Evolutionary conservation across 2,113 vertebrate species (phyloP).

Genomic region (Anarrhichthys ocellatus): DNA sequence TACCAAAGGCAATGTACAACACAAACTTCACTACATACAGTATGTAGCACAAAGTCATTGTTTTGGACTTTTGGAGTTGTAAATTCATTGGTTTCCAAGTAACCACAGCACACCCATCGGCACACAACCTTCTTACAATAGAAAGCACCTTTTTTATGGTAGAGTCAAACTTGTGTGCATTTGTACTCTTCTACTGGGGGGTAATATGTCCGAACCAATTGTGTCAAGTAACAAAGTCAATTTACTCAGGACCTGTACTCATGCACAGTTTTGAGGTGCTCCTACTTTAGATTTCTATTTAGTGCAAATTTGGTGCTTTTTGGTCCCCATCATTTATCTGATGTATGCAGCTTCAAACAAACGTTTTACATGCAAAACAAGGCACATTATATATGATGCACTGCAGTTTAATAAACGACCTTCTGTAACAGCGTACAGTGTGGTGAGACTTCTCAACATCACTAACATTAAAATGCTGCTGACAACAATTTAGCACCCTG

Average conservation of each 20-base stretch:
- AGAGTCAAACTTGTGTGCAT: neutral
- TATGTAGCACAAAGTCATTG: neutral
- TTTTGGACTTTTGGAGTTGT: constrained; percentile 29
- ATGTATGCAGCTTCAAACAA: neutral
- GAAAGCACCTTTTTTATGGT: constrained; percentile 37
- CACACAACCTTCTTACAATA: neutral
- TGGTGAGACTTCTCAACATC: neutral
- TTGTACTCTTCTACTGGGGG: neutral
- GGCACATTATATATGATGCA: neutral
- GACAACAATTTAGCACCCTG: neutral
- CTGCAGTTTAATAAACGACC: neutral
- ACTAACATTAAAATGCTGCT: neutral
- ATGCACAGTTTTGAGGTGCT: neutral
- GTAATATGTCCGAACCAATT: neutral
- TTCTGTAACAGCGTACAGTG: neutral
- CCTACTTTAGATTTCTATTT: neutral
- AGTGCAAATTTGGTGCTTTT: neutral
- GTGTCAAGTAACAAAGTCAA: no score
- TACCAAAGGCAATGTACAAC: neutral
- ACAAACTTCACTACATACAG: neutral
- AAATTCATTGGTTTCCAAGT: neutral
- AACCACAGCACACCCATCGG: constrained; percentile 5
- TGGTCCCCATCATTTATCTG: neutral
- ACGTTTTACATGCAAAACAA: neutral
- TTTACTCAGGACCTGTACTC: neutral